Conservation (phyloP, 2,888 invertebrate species). For the Oxyscelio sp. region DNA sequence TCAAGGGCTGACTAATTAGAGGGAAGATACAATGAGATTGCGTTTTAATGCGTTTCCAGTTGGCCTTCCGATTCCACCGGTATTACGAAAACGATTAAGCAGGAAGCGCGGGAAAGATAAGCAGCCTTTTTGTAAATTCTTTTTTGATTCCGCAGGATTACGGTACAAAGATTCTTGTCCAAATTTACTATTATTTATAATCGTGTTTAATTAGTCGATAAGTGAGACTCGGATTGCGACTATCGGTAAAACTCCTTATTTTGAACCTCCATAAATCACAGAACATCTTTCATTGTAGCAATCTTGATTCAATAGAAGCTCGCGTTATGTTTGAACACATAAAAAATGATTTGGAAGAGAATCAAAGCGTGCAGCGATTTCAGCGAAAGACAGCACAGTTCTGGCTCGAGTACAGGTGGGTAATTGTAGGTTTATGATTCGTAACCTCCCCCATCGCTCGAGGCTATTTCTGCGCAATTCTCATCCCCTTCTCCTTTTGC, state of each 20-base stretch:
- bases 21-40: conserved; percentile 75
- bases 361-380: conserved; percentile 62
- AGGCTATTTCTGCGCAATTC: conserved; percentile 85
- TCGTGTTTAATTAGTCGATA: neutral
- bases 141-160: conserved; percentile 9
- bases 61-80: conserved; percentile 48
- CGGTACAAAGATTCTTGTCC: neutral
- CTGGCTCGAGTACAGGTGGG: conserved; percentile 78
- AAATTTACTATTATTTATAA: conserved; percentile 14
- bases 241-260: conserved; percentile 11
- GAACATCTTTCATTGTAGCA: conserved; percentile 18
- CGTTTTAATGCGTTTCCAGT: conserved; percentile 72
- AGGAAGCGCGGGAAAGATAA: conserved; percentile 50
- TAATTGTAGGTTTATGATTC: conserved; percentile 88
- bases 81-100: conserved; percentile 55
- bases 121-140: conserved; percentile 23
- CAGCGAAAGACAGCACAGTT: conserved; percentile 59
- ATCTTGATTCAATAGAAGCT: conserved; percentile 39
- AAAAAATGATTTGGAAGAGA: conserved; percentile 62
- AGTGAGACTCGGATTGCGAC: neutral
- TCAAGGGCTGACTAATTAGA: conserved; percentile 73
- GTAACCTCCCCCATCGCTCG: conserved; percentile 81
- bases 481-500: conserved; percentile 82
- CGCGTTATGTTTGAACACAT: conserved; percentile 31
- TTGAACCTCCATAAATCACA: conserved; percentile 13